These are phyloP conservation scores for Drosophila pseudoananassae DNA, from an alignment of 1,140 invertebrate genomes.

Conservation along the genomic window DNA sequence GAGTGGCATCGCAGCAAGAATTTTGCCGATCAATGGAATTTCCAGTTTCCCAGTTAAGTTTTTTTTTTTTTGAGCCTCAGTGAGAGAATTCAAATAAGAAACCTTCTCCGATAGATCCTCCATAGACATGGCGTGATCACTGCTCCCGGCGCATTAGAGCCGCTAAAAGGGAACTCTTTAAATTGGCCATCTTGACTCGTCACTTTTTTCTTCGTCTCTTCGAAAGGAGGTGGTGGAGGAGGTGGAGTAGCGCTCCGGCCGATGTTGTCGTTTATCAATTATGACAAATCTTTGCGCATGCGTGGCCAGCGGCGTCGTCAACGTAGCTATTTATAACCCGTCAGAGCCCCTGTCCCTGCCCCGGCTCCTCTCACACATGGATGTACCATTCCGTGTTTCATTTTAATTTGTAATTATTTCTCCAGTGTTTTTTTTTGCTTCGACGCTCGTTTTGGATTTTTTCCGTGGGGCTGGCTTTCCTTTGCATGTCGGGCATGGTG, in stretches of 20 bases:
- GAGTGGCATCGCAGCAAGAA: constrained; percentile 7
- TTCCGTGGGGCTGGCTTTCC: constrained; percentile 50
- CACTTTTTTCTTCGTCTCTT: constrained; percentile 31
- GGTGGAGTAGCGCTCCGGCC: constrained; percentile 24
- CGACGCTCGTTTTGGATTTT: constrained; percentile 14
- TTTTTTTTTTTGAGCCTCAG: no score
- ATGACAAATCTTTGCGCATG: constrained; percentile 84
- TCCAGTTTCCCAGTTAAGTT: neutral
- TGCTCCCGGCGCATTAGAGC: no score
- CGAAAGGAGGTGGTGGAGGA: constrained; percentile 18
- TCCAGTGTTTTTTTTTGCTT: constrained; percentile 67
- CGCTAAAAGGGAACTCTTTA: constrained; percentile 20
- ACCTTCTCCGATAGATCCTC: no score
- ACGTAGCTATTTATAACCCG: constrained; percentile 74
- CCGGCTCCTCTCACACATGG: constrained; percentile 4
- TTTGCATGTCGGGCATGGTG: constrained; percentile 26
- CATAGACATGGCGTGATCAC: no score
- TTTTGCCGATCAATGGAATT: neutral
- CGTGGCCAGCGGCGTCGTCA: constrained; percentile 70
- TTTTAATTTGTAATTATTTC: constrained; percentile 83
- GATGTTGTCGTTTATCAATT: constrained; percentile 81
- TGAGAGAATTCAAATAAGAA: no score
- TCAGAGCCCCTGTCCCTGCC: constrained; percentile 34
- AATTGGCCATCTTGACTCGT: constrained; percentile 42
- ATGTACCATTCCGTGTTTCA: constrained; percentile 72